These are phyloP conservation scores for Caradrina clavipalpis DNA, from an alignment of 2,888 invertebrate genomes.

Conservation along the genomic window DNA sequence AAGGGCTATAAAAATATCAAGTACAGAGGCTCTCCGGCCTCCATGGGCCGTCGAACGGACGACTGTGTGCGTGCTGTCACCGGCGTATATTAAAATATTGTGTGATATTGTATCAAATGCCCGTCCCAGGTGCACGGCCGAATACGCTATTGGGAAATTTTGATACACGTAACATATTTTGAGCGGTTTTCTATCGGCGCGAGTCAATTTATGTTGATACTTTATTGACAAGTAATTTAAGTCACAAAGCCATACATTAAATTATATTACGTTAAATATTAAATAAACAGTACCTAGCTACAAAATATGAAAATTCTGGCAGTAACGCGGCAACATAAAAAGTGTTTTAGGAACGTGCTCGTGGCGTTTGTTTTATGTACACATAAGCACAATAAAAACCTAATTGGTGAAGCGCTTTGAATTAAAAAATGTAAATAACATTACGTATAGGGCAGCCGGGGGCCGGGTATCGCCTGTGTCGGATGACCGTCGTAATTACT, in stretches of 20 bases:
- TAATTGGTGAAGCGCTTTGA: slow-evolving; percentile 60
- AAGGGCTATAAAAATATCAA: slow-evolving; percentile 88
- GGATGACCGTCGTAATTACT: slow-evolving; percentile 78
- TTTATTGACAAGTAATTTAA: slow-evolving; percentile 49
- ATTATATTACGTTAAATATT: slow-evolving; percentile 20
- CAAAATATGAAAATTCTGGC: slow-evolving; percentile 29
- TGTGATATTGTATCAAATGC: slow-evolving; percentile 70
- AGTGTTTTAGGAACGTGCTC: slow-evolving; percentile 52
- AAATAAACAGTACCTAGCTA: slow-evolving; percentile 21
- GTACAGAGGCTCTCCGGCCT: slow-evolving; percentile 74
- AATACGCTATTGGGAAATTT: slow-evolving; percentile 65
- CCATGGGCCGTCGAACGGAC: slow-evolving; percentile 65
- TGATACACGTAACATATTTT: slow-evolving; percentile 49
- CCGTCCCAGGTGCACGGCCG: slow-evolving; percentile 69
- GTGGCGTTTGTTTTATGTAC: slow-evolving; percentile 50
- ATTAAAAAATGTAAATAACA: slow-evolving; percentile 68
- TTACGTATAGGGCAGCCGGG: slow-evolving; percentile 50
- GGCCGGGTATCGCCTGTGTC: slow-evolving; percentile 61
- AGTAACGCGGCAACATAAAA: slow-evolving; percentile 48
- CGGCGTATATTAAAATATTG: slow-evolving; percentile 81
- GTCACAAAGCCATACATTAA: slow-evolving; percentile 14
- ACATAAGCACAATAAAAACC: slow-evolving; percentile 62
- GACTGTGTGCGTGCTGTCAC: slow-evolving; percentile 72
- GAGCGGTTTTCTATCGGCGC: slow-evolving; percentile 27
- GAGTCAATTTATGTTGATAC: slow-evolving; percentile 44